These are phyloP conservation scores for Hydractinia symbiolongicarpus DNA, from an alignment of 30 jellyfish, hydroid and myxozoan species.

Conservation along the genomic window DNA sequence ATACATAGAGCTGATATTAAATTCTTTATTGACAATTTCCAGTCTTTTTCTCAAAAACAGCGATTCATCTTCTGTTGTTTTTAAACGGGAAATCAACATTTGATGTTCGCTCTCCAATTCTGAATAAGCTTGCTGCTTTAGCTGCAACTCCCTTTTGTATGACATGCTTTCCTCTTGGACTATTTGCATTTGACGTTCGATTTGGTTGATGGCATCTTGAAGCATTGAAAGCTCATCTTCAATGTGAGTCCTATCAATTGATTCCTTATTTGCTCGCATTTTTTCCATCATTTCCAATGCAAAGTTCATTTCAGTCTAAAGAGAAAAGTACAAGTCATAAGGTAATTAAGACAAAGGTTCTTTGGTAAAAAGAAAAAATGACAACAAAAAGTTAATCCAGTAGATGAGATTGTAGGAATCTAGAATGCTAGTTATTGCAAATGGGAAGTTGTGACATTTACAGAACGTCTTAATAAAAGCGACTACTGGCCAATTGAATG, in stretches of 20 bases:
- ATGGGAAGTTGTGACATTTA: no score
- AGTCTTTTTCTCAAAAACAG: neutral
- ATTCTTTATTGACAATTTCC: neutral
- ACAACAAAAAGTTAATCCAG: neutral
- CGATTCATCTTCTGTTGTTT: slow-evolving; percentile 6
- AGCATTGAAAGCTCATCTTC: slow-evolving; percentile 65
- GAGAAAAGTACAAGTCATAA: neutral
- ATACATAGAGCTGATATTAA: neutral
- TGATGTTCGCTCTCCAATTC: slow-evolving; percentile 13
- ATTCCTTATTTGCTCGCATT: slow-evolving; percentile 3
- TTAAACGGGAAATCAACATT: neutral
- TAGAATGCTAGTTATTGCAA: no score
- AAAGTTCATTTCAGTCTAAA: slow-evolving; percentile 37
- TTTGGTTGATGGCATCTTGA: slow-evolving; percentile 43
- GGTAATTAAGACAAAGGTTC: neutral
- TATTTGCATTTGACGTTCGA: slow-evolving; percentile 23
- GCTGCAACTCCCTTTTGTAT: neutral
- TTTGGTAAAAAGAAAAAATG: neutral
- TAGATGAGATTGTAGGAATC: no score
- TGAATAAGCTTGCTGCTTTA: neutral
- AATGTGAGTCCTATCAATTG: slow-evolving; percentile 42
- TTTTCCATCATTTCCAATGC: slow-evolving; percentile 61
- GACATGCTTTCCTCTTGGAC: slow-evolving; percentile 9
- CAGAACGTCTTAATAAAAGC: no score
- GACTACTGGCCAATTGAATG: no score